These are phyloP conservation scores for Motacilla alba DNA, from an alignment of 2,113 vertebrate species.

Conservation along the genomic window DNA sequence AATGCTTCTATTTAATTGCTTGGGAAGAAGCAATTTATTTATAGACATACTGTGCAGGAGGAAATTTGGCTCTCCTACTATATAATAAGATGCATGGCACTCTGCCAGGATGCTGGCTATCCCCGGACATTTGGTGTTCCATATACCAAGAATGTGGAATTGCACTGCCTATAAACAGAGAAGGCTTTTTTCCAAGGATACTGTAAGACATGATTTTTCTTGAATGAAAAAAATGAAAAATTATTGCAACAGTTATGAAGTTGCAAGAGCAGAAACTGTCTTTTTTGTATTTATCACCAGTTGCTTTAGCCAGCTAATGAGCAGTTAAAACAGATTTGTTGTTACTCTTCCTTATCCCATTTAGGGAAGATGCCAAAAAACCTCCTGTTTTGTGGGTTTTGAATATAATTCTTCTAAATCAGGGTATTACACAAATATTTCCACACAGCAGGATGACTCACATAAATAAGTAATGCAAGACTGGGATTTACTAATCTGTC, in stretches of 20 bases:
- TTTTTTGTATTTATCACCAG: background rate
- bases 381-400: background rate
- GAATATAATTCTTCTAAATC: constrained; percentile 5
- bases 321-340: background rate
- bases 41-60: constrained; percentile 63
- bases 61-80: constrained; percentile 65
- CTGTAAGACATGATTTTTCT: background rate
- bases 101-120: constrained; percentile 60
- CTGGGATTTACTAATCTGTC: constrained; percentile 26
- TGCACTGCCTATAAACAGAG: constrained; percentile 42
- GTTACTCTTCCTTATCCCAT: background rate
- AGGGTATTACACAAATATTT: constrained; percentile 7
- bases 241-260: background rate
- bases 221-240: background rate
- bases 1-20: constrained; percentile 61
- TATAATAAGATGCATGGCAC: constrained; percentile 60
- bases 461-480: constrained; percentile 8
- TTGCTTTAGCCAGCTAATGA: background rate
- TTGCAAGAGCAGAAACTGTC: background rate
- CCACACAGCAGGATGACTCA: constrained; percentile 16
- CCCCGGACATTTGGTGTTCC: constrained; percentile 45
- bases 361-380: background rate
- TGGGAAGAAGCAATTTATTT: constrained; percentile 66
- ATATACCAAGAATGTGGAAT: constrained; percentile 45
- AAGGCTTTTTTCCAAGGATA: background rate